Evolutionary conservation across 2,888 invertebrate genomes (phyloP), one percentile per base, ranked within the genome.

Genomic region (Protophormia terraenovae): DNA sequence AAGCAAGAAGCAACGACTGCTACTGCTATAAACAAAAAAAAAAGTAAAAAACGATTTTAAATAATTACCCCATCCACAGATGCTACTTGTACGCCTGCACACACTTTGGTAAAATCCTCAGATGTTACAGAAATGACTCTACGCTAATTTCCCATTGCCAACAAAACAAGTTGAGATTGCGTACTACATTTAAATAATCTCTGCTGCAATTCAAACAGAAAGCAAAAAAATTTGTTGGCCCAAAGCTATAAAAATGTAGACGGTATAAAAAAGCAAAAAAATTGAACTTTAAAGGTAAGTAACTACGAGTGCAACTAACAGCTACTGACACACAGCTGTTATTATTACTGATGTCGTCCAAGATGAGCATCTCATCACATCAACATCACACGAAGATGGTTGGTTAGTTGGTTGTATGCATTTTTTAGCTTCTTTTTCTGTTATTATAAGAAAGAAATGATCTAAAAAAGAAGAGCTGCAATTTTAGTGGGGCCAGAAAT

Each of bases 391-490:
- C 55, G 32, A 53, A 45, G 69, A 50, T 81, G 60, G 58, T 41
- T 27, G 64, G n/a, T 41, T 75, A 35, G 32, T 1, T 71, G 35
- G 41, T 14, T 38, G 75, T 35, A 24, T 77, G 60, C 53, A 60
- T 64, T n/a, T n/a, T n/a, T n/a, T n/a, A n/a, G 62, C 41, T 60
- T 8, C 47, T 10, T 62, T 8, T 62, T 35, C 3, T 41, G 19
- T 55, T 45, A n/a, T 14, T n/a, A n/a, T n/a, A n/a, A n/a, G n/a
- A n/a, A 29, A 27, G 10, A 41, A 27, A 12, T n/a, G 41, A 53
- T 22, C 22, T 5, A 27, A 55, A 55, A 55, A 38, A 14, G 4
- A n/a, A 32, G 14, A n/a, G 41, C 90, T 90, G 90, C 91, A 91
- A 90, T 90, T 90, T 90, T 87, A 86, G 32, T 66, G 24, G 38